Evolutionary conservation across 2,797 vertebrate species (phyloP).

Genomic region (Acipenser transmontanus): DNA sequence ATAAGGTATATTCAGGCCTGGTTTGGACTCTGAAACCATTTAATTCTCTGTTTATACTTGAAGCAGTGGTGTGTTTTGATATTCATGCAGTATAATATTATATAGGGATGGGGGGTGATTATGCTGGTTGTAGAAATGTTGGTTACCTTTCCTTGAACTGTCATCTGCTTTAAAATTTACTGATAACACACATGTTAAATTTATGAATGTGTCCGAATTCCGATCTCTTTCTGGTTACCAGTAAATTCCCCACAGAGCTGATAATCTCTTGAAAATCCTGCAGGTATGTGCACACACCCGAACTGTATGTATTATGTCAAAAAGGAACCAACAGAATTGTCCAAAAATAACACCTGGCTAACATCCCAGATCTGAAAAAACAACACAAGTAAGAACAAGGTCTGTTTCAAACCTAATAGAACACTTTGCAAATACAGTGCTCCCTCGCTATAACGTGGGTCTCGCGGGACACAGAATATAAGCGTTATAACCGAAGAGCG

Average conservation of each 20-base stretch:
- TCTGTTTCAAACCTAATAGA: neutral
- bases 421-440: neutral
- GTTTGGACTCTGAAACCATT: no score
- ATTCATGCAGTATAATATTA: no score
- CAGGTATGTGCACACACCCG: neutral
- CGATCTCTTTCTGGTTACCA: neutral
- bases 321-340: neutral
- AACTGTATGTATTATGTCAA: neutral
- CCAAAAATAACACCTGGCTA: neutral
- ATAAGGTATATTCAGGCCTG: no score
- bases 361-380: neutral
- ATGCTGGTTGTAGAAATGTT: neutral
- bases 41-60: no score
- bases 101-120: neutral
- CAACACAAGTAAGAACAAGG: neutral
- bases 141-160: no score
- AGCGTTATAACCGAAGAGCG: no score
- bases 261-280: neutral
- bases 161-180: no score
- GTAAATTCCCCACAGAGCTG: neutral
- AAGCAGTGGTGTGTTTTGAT: no score
- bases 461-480: no score
- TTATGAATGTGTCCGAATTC: neutral
- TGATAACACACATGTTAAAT: no score
- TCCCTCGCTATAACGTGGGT: no score